Percentiles rank a stretch among this genome's conserved stretches.
phyloP scores from a whole-genome alignment of 2,797 vertebrate genomes.

The Trachops cirrhosus region DNA sequence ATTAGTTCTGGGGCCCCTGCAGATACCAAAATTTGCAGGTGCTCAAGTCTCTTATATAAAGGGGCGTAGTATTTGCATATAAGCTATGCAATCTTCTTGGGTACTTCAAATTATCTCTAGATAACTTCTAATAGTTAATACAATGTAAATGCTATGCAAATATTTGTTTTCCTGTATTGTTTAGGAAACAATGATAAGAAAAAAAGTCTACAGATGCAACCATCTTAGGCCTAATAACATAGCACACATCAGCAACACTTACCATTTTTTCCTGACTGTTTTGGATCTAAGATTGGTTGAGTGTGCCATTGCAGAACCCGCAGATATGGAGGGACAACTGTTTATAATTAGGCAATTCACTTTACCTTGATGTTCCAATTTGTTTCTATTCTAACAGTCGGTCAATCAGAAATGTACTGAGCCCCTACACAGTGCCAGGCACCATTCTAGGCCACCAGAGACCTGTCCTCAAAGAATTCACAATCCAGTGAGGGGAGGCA shows the following conservation, averaged over 20 bases:
- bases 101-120: not conserved
- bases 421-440: not conserved
- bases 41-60: not conserved
- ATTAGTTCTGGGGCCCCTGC: not conserved
- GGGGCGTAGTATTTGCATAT: not conserved
- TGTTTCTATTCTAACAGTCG: not conserved
- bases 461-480: not conserved
- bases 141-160: not conserved
- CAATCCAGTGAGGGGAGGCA: not conserved
- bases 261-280: not conserved
- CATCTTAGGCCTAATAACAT: not conserved
- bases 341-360: not conserved
- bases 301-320: not conserved
- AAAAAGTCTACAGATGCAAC: not conserved
- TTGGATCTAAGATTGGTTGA: not conserved
- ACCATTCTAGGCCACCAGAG: not conserved
- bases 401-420: not conserved
- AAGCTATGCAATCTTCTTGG: not conserved
- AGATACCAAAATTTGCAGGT: not conserved
- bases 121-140: not conserved
- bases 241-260: not conserved
- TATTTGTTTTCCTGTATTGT: not conserved
- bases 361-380: not conserved
- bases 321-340: not conserved
- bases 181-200: not conserved